Evolutionary conservation across 2,797 vertebrate species (phyloP).

Genomic region (Fundulus diaphanus): DNA sequence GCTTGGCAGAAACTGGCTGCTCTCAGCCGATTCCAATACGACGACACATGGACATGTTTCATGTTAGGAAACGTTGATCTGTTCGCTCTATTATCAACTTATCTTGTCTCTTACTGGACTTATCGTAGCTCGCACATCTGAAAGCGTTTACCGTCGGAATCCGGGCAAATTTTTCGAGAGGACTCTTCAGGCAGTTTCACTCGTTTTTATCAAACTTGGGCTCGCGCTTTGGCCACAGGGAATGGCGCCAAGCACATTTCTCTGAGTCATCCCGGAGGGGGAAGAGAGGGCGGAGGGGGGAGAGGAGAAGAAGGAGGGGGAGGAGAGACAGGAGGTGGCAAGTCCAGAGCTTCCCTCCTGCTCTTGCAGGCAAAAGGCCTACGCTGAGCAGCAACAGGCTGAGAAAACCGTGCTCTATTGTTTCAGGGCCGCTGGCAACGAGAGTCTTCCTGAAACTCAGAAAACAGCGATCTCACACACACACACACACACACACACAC

Average conservation of each 20-base stretch:
- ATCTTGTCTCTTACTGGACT: conserved; percentile 49
- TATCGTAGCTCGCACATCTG: conserved; percentile 61
- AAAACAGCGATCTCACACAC: conserved; percentile 63
- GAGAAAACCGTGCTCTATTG: conserved; percentile 71
- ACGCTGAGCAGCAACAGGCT: conserved; percentile 61
- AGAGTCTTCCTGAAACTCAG: conserved; percentile 72
- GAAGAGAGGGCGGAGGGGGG: conserved; percentile 1
- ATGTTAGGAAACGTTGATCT: conserved; percentile 47
- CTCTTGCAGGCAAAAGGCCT: conserved; percentile 61
- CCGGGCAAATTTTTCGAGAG: conserved; percentile 57
- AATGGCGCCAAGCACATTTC: conserved; percentile 79
- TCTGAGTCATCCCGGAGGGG: conserved; percentile 77
- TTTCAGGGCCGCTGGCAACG: conserved; percentile 71
- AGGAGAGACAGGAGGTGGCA: conserved; percentile 67
- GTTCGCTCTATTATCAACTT: conserved; percentile 28
- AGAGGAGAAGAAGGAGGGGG: conserved; percentile 9
- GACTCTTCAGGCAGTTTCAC: conserved; percentile 68
- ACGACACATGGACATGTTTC: conserved; percentile 37
- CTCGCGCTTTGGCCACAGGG: conserved; percentile 61
- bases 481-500: too few relatives aligned
- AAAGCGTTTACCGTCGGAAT: conserved; percentile 59
- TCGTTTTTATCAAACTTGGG: conserved; percentile 63
- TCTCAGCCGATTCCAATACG: conserved; percentile 39
- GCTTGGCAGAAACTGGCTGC: conserved; percentile 38
- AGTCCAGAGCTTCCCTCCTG: conserved; percentile 71